These are phyloP conservation scores for Illadopsis cleaveri DNA, from an alignment of 2,113 vertebrate species.

Conservation along the genomic window DNA sequence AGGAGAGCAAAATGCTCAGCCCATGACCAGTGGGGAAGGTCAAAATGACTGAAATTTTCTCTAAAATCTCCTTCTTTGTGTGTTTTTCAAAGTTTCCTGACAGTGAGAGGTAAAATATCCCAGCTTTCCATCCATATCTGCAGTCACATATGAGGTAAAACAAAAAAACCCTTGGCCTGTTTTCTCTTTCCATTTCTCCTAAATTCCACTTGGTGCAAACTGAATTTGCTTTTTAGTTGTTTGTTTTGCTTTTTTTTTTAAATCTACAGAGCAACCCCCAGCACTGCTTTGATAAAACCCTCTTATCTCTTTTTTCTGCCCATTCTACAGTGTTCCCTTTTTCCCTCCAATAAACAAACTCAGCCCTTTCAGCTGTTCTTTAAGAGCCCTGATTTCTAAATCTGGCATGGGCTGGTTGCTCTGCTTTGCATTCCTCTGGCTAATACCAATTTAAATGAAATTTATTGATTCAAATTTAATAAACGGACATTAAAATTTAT, in stretches of 20 bases:
- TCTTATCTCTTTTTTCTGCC: background rate
- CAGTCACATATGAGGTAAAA: background rate
- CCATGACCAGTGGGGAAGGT: background rate
- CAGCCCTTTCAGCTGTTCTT: slow-evolving; percentile 25
- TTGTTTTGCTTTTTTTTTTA: background rate
- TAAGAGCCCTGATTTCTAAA: background rate
- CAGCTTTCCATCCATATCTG: background rate
- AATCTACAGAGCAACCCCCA: background rate
- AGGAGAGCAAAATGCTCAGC: background rate
- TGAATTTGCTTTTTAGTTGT: background rate
- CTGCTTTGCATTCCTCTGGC: background rate
- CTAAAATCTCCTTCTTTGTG: background rate
- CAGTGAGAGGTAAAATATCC: background rate
- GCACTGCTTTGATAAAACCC: background rate
- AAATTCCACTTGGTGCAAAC: background rate
- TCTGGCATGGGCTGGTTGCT: background rate
- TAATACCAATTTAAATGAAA: background rate
- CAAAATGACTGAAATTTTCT: background rate
- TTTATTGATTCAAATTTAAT: background rate
- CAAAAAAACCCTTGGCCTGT: background rate
- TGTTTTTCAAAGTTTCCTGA: background rate
- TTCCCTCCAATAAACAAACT: slow-evolving; percentile 17
- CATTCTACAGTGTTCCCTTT: background rate
- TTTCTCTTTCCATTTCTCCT: background rate
- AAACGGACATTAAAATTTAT: rapidly evolving